These are phyloP conservation scores for Lordiphosa collinella DNA, from an alignment of 1,140 invertebrate genomes.

Conservation along the genomic window DNA sequence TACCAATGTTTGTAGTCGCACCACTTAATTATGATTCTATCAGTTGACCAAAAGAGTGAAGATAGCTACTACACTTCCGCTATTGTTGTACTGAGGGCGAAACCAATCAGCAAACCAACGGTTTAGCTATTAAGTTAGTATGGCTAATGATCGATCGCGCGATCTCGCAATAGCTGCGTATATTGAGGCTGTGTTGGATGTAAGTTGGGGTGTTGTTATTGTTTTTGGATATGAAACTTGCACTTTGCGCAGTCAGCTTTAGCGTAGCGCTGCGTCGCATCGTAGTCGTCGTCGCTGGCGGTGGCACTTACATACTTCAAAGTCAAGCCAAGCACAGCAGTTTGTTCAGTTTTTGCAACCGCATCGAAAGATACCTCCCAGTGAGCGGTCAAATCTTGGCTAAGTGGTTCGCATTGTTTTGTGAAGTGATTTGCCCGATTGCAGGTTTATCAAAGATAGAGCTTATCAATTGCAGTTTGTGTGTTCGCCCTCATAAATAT, in stretches of 20 bases:
- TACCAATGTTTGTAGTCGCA: too few relatives aligned
- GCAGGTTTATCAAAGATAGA: conserved; percentile 25
- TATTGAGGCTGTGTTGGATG: neutral
- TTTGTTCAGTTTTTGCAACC: conserved; percentile 56
- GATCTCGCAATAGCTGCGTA: too few relatives aligned
- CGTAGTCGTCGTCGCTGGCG: conserved; percentile 20
- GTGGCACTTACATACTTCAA: conserved; percentile 47
- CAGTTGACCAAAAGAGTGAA: too few relatives aligned
- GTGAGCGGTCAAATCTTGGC: conserved; percentile 3
- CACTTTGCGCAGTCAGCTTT: conserved; percentile 25
- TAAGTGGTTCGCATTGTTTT: neutral
- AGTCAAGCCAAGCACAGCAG: conserved; percentile 49
- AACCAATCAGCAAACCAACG: too few relatives aligned
- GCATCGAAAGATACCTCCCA: conserved; percentile 42
- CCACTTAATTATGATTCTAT: too few relatives aligned
- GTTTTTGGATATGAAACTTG: conserved; percentile 5
- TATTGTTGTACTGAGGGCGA: too few relatives aligned
- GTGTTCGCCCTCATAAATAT: conserved; percentile 17
- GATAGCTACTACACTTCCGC: too few relatives aligned
- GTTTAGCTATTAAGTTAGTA: too few relatives aligned
- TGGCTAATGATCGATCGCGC: too few relatives aligned
- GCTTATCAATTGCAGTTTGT: conserved; percentile 19
- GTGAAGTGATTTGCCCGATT: neutral
- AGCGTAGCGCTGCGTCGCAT: conserved; percentile 3
- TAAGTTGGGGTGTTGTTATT: too few relatives aligned